Evolutionary conservation across 2,797 vertebrate species (phyloP).

Genomic region (Acipenser ruthenus): DNA sequence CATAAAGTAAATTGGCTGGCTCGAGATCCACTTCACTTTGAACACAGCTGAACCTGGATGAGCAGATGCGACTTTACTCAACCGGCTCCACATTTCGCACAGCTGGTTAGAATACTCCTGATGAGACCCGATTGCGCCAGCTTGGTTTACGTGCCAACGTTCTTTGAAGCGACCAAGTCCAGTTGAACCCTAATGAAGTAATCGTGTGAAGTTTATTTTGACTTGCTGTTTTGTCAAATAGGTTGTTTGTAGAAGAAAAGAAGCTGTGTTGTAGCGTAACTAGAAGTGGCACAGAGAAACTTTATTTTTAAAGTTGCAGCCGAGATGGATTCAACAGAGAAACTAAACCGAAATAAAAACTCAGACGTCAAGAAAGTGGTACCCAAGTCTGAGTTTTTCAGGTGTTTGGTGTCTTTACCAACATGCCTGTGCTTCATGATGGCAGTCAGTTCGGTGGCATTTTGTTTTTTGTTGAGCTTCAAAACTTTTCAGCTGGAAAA

Average conservation of each 20-base stretch:
- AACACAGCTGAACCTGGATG: conserved; percentile 28
- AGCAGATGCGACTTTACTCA: conserved; percentile 21
- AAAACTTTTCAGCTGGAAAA: conserved; percentile 72
- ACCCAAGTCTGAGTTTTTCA: conserved; percentile 30
- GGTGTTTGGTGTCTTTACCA: conserved; percentile 41
- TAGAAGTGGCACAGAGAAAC: not conserved
- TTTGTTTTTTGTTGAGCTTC: conserved; percentile 73
- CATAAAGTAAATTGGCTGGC: conserved; percentile 43
- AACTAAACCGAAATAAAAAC: conserved; percentile 38
- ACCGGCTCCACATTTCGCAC: conserved; percentile 28
- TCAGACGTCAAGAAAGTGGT: conserved; percentile 34
- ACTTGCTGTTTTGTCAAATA: no score
- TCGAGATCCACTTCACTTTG: conserved; percentile 15
- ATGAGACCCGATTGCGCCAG: no score
- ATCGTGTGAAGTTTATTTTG: no score
- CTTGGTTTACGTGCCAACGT: no score
- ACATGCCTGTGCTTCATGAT: conserved; percentile 61
- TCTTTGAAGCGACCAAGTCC: no score
- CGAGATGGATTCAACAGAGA: conserved; percentile 47
- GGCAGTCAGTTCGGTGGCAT: conserved; percentile 66
- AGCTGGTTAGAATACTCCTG: conserved; percentile 25
- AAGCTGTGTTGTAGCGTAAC: no score
- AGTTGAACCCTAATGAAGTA: no score
- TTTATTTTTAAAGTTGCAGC: conserved; percentile 24
- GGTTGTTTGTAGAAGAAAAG: no score